A percentile compares a stretch with the other conserved stretches of the same genome.
Evolutionary conservation across 1,140 invertebrate species (phyloP).

Genomic region (Panagrolaimus sp.): DNA sequence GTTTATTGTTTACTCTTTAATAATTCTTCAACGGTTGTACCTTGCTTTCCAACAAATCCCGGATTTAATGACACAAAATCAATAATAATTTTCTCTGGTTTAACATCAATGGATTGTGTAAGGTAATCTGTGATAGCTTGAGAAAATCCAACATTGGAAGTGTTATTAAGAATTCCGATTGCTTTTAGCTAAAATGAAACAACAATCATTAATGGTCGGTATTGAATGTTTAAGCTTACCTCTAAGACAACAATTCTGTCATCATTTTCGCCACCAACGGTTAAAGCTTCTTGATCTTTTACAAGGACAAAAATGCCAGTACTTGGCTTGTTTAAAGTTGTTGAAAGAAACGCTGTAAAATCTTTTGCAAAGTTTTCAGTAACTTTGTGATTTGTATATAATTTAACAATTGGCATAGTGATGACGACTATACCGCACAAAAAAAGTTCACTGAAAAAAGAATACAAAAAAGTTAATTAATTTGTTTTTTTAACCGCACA

Average conservation of each 20-base stretch:
- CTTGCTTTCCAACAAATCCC: not conserved
- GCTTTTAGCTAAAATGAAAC: conserved; percentile 7
- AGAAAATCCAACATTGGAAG: not conserved
- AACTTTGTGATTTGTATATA: not conserved
- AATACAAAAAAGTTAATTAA: not conserved
- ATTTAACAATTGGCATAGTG: not conserved
- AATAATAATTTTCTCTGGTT: not conserved
- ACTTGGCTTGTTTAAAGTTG: not conserved
- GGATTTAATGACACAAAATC: not conserved
- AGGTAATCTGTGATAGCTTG: not conserved
- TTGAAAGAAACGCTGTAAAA: not conserved
- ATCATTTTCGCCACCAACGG: conserved; percentile 4
- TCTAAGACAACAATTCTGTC: not conserved
- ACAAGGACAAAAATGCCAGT: not conserved
- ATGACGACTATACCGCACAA: not conserved
- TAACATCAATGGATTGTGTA: not conserved
- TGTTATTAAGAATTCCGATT: not conserved
- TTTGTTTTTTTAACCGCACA: not conserved
- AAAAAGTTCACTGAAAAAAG: not conserved
- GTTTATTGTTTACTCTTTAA: not conserved
- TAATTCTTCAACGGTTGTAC: not conserved
- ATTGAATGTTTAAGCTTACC: not conserved
- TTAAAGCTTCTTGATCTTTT: not conserved
- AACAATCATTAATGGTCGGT: too few species aligned
- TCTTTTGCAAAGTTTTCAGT: not conserved